Evolutionary conservation across 2,113 vertebrate species (phyloP), one percentile per base, ranked within the genome.

Genomic region (Myiagra hebetior): DNA sequence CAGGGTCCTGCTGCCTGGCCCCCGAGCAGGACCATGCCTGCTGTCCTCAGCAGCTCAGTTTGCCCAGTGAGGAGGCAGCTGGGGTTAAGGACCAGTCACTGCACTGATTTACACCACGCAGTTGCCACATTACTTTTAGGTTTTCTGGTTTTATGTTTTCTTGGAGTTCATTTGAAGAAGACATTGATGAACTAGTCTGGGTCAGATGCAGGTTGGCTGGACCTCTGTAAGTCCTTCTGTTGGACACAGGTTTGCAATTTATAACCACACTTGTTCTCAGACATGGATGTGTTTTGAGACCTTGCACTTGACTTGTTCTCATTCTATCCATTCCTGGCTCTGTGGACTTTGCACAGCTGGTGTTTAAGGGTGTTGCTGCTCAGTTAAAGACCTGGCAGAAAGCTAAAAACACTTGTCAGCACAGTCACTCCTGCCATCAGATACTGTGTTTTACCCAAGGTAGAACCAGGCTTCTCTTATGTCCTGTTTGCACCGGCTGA

Each of bases 401-500:
- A 42, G 30, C 49, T 50, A 9, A 46, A 75, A 70, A 4, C 15
- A 42, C 41, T 80, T 15, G 11, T 70, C 73, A 65, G 2, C 70
- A 50, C n/a, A 42, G 73, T 26, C 35, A 20, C 50, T 7, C 0
- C 9, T 69, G 49, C 44, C 53, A 7, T 23, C 22, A 55, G 77
- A 22, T 20, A 10, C 2, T 33, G 42, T 8, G 2, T 13, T 67
- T 46, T 21, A 62, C 39, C 62, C 22, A 31, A n/a, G 44, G 56
- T 3, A 30, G 64, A 30, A 8, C 41, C 53, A 10, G 6, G 6
- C 65, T 35, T 11, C 77, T 39, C 64, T 46, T 31, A 15, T 20
- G 31, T 23, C 41, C 49, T 9, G 0, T 85, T 60, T 28, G 9
- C 13, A 1, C 3, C 1, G 5, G 16, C 7, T 46, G 80, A 12